A percentile compares a stretch with the other conserved stretches of the same genome.
These are phyloP conservation scores for Merodon equestris DNA, from an alignment of 2,888 invertebrate genomes.

Conservation along the genomic window DNA sequence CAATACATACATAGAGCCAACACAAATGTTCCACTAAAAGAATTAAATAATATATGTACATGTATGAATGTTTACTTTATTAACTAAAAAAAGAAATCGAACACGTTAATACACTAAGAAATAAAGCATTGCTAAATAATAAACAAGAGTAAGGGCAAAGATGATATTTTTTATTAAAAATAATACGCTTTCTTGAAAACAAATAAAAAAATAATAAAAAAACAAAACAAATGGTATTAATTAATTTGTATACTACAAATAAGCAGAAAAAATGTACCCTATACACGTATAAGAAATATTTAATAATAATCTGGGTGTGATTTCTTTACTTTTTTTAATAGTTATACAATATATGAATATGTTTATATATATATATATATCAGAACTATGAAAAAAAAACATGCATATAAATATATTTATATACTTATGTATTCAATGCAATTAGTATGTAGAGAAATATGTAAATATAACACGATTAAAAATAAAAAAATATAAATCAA, in stretches of 20 bases:
- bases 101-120: slow-evolving; percentile 22
- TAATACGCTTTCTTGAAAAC: slow-evolving; percentile 59
- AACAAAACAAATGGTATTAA: slow-evolving; percentile 64
- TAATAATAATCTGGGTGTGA: slow-evolving; percentile 67
- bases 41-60: slow-evolving; percentile 41
- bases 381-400: slow-evolving; percentile 52
- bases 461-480: slow-evolving; percentile 51
- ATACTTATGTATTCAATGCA: slow-evolving; percentile 67
- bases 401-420: slow-evolving; percentile 10
- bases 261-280: slow-evolving; percentile 57
- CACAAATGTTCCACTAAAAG: too few relatives aligned
- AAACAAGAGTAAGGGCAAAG: slow-evolving; percentile 12
- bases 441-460: slow-evolving; percentile 57
- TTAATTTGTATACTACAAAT: slow-evolving; percentile 62
- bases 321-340: slow-evolving; percentile 66
- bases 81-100: too few relatives aligned
- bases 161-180: slow-evolving; percentile 39
- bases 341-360: too few relatives aligned
- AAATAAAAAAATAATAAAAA: slow-evolving; percentile 35
- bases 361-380: slow-evolving; percentile 62
- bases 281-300: slow-evolving; percentile 64
- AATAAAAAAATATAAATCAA: slow-evolving; percentile 35
- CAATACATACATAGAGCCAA: neutral
- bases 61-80: slow-evolving; percentile 33
- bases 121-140: slow-evolving; percentile 38